Conservation (phyloP, 2,797 vertebrate species). For the Geotrypetes seraphini region DNA sequence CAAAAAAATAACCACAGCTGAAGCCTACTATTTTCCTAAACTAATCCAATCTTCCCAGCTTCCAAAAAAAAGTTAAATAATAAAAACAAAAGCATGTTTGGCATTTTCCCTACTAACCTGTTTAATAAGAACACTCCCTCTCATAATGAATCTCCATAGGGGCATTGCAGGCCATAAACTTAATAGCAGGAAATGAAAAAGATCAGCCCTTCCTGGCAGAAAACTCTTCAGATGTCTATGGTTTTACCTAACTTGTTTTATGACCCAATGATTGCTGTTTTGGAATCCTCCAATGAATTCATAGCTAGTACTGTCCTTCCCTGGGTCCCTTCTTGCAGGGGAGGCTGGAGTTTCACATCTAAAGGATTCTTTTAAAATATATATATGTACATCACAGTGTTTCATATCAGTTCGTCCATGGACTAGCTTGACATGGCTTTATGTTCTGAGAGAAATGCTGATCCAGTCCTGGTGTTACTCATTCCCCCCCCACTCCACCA, state of each 20-base stretch:
- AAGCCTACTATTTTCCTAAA: slow-evolving; percentile 42
- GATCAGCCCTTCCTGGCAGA: slow-evolving; percentile 12
- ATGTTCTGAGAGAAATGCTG: too few species aligned
- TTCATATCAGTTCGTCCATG: too few species aligned
- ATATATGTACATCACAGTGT: too few species aligned
- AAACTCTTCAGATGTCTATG: slow-evolving; percentile 18
- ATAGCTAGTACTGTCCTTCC: slow-evolving; percentile 21
- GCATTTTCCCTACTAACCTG: slow-evolving; percentile 53
- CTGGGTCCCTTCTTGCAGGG: slow-evolving; percentile 6
- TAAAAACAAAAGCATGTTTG: slow-evolving; percentile 86
- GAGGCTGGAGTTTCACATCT: slow-evolving; percentile 18
- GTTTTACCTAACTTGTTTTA: slow-evolving; percentile 21
- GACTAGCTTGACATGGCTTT: too few species aligned
- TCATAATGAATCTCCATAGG: slow-evolving; percentile 24
- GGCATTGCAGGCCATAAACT: slow-evolving; percentile 24
- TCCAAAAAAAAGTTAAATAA: too few species aligned
- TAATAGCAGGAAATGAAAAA: slow-evolving; percentile 27
- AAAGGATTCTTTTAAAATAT: neutral
- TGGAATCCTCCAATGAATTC: slow-evolving; percentile 32
- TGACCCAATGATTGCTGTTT: too few species aligned
- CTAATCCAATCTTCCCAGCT: slow-evolving; percentile 78
- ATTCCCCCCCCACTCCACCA: too few species aligned
- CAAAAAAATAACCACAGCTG: neutral
- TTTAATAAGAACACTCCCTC: slow-evolving; percentile 26
- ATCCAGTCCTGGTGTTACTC: too few species aligned